Conservation (phyloP, 2,113 vertebrate species). For the Antennarius striatus region DNA sequence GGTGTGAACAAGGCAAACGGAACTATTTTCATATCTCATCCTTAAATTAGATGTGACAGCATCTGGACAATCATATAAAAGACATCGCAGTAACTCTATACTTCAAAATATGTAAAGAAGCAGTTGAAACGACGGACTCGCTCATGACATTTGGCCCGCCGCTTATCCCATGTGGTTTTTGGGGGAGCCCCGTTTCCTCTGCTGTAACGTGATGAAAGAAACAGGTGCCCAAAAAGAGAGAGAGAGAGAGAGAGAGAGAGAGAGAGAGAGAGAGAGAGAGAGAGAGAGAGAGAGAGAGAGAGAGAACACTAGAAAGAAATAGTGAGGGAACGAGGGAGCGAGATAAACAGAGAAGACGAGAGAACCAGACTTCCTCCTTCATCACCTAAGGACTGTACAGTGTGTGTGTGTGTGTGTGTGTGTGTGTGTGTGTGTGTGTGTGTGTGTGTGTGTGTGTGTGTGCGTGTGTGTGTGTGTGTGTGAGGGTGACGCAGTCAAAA, state of each 20-base stretch:
- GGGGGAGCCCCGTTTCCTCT: slow-evolving; percentile 42
- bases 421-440: neutral
- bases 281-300: slow-evolving; percentile 28
- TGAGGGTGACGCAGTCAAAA: slow-evolving; percentile 14
- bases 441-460: neutral
- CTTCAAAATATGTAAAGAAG: slow-evolving; percentile 9
- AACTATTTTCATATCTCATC: neutral
- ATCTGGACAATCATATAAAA: neutral
- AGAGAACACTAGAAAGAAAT: neutral
- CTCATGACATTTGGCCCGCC: neutral
- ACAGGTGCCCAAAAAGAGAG: slow-evolving; percentile 46
- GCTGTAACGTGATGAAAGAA: slow-evolving; percentile 54
- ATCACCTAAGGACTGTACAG: neutral
- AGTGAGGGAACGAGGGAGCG: neutral
- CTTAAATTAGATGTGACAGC: neutral
- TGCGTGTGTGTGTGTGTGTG: neutral
- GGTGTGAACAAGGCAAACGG: neutral
- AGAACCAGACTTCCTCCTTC: slow-evolving; percentile 38
- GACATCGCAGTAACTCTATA: neutral
- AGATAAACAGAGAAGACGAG: slow-evolving; percentile 30
- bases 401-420: neutral
- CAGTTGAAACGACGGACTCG: neutral
- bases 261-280: slow-evolving; percentile 1
- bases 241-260: neutral
- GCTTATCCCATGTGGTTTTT: neutral